Conservation (phyloP, 2,797 vertebrate genomes). For the Takifugu ocellatus region DNA sequence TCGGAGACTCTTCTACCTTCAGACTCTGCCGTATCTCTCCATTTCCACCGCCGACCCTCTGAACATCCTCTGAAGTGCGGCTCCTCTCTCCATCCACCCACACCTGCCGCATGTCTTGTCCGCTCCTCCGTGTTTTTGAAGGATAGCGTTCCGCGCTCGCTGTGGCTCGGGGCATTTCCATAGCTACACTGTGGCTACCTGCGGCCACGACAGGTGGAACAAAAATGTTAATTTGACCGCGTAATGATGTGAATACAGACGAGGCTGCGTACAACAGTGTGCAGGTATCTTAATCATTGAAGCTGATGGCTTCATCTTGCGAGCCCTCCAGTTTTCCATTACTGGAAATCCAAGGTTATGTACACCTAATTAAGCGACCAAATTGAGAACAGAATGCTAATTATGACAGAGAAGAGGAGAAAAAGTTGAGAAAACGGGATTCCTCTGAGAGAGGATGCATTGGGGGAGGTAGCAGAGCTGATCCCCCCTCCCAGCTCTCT, state of each 20-base stretch:
- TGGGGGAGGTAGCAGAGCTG: constrained; percentile 71
- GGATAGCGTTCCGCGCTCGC: constrained; percentile 56
- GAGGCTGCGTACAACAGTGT: constrained; percentile 75
- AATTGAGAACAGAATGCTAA: constrained; percentile 86
- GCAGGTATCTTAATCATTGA: constrained; percentile 79
- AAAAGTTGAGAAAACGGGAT: constrained; percentile 80
- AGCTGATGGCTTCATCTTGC: constrained; percentile 81
- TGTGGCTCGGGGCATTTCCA: constrained; percentile 57
- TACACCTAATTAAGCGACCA: constrained; percentile 85
- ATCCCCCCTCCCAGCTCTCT: constrained; percentile 40
- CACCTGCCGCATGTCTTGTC: constrained; percentile 46
- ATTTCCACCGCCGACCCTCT: constrained; percentile 19
- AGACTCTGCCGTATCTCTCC: constrained; percentile 21
- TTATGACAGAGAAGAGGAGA: constrained; percentile 75
- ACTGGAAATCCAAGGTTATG: constrained; percentile 86
- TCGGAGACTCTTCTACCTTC: constrained; percentile 27
- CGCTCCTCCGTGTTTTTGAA: constrained; percentile 53
- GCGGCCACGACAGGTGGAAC: constrained; percentile 69
- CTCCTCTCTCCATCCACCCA: background rate
- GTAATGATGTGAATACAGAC: constrained; percentile 75
- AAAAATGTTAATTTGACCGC: constrained; percentile 78
- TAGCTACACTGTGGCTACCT: constrained; percentile 58
- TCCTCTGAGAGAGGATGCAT: constrained; percentile 80
- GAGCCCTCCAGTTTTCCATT: constrained; percentile 83
- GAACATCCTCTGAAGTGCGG: constrained; percentile 5